Conservation (phyloP, 2,888 invertebrate genomes). For the Macropis europaea region DNA sequence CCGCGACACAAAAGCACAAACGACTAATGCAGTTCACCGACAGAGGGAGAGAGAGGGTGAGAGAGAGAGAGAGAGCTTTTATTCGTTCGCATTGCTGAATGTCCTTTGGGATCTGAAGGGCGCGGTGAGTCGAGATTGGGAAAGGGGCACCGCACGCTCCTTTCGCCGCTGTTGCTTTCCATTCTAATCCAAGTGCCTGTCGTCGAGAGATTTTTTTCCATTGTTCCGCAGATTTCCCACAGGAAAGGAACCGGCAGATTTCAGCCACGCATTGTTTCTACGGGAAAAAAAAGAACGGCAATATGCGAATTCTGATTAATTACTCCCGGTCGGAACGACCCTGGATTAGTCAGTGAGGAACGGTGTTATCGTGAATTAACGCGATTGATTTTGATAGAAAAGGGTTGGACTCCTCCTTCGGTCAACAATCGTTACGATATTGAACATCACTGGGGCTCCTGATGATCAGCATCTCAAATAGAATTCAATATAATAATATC, state of each 20-base stretch:
- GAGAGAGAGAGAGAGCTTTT: slow-evolving; percentile 45
- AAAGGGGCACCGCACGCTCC: slow-evolving; percentile 59
- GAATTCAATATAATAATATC: too few relatives aligned
- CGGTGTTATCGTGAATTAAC: too few relatives aligned
- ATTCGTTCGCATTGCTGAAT: slow-evolving; percentile 61
- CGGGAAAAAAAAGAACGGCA: slow-evolving; percentile 2
- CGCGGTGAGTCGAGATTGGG: slow-evolving; percentile 63
- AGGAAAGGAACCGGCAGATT: slow-evolving; percentile 65
- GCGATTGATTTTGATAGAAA: background rate
- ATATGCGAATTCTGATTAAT: slow-evolving; percentile 48
- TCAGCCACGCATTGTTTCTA: slow-evolving; percentile 55
- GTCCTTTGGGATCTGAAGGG: slow-evolving; percentile 62
- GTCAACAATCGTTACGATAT: too few relatives aligned
- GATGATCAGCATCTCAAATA: too few relatives aligned
- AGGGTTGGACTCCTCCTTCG: too few relatives aligned
- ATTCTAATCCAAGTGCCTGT: slow-evolving; percentile 70
- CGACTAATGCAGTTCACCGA: slow-evolving; percentile 63
- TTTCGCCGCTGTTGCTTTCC: slow-evolving; percentile 64
- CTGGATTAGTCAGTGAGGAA: slow-evolving; percentile 18
- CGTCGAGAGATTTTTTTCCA: slow-evolving; percentile 63
- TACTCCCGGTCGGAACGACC: slow-evolving; percentile 39
- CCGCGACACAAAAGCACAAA: slow-evolving; percentile 55
- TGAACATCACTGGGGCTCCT: too few relatives aligned
- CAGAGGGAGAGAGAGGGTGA: slow-evolving; percentile 5
- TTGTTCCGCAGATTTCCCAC: slow-evolving; percentile 70